Evolutionary conservation across 1,140 invertebrate genomes (phyloP).

Genomic region (Doryteuthis pealeii): DNA sequence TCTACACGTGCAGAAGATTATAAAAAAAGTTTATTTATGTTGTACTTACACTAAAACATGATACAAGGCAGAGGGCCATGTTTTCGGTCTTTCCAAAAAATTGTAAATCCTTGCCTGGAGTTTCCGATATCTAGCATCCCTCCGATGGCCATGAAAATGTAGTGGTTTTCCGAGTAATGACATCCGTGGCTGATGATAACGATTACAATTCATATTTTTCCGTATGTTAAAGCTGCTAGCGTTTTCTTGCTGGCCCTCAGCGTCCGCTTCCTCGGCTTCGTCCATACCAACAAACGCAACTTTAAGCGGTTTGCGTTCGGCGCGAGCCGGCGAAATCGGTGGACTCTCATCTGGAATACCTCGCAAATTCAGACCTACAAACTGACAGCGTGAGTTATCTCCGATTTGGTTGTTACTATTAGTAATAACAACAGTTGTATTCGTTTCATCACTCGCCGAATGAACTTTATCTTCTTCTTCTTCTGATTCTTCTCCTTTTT

Average conservation of each 20-base stretch:
- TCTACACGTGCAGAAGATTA: background rate
- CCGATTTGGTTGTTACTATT: background rate
- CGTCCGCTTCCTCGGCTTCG: conserved; percentile 31
- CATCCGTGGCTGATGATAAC: conserved; percentile 67
- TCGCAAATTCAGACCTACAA: background rate
- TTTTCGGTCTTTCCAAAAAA: conserved; percentile 88
- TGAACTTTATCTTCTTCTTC: background rate
- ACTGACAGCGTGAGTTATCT: background rate
- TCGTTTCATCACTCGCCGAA: background rate
- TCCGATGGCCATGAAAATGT: conserved; percentile 77
- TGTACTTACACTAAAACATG: conserved; percentile 88
- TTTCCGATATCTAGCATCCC: conserved; percentile 84
- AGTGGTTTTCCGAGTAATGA: conserved; percentile 87
- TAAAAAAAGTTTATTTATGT: background rate
- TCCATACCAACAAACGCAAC: conserved; percentile 43
- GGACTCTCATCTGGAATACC: conserved; percentile 15
- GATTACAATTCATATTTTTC: conserved; percentile 32
- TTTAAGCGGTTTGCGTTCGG: conserved; percentile 34
- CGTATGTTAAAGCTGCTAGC: conserved; percentile 15
- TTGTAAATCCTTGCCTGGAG: conserved; percentile 89
- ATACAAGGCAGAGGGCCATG: conserved; percentile 80
- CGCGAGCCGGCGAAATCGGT: conserved; percentile 26
- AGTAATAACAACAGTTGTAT: background rate
- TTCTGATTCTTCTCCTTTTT: background rate
- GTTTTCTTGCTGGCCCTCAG: conserved; percentile 31